Conservation (phyloP, 35 echinoderm and acorn worm genomes). For the Lytechinus variegatus region DNA sequence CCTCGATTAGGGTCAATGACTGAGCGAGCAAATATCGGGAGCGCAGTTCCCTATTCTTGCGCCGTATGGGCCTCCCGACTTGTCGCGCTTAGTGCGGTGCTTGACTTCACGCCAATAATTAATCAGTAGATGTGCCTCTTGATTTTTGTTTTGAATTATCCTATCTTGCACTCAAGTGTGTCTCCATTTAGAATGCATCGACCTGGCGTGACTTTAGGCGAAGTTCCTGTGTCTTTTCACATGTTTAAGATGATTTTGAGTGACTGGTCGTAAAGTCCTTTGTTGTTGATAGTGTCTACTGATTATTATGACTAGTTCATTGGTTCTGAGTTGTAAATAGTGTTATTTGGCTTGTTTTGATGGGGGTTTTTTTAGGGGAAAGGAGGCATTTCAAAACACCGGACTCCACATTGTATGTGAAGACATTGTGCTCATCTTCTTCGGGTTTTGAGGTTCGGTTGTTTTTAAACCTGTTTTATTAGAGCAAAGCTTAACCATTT, state of each 20-base stretch:
- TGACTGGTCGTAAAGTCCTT: not conserved
- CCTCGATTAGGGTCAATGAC: not conserved
- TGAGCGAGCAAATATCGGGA: not conserved
- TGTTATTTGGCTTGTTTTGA: too few relatives aligned
- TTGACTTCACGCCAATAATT: conserved; percentile 18
- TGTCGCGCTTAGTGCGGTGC: not conserved
- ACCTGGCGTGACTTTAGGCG: not conserved
- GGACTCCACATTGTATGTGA: too few relatives aligned
- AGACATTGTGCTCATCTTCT: too few relatives aligned
- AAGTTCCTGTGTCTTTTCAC: not conserved
- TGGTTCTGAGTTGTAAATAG: not conserved
- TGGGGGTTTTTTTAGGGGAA: too few relatives aligned
- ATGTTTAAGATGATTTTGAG: not conserved
- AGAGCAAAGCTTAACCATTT: too few relatives aligned
- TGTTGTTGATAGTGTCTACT: not conserved
- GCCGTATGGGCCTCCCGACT: not conserved
- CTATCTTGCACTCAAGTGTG: not conserved
- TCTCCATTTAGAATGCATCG: not conserved
- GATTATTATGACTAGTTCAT: not conserved
- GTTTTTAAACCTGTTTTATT: too few relatives aligned
- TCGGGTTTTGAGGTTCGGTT: too few relatives aligned
- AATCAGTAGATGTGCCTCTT: not conserved
- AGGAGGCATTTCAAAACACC: too few relatives aligned
- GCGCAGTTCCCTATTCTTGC: not conserved
- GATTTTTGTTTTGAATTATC: not conserved